Evolutionary conservation across 1,140 invertebrate genomes (phyloP), one percentile per base, ranked within the genome.

Genomic region (Eciton burchellii): DNA sequence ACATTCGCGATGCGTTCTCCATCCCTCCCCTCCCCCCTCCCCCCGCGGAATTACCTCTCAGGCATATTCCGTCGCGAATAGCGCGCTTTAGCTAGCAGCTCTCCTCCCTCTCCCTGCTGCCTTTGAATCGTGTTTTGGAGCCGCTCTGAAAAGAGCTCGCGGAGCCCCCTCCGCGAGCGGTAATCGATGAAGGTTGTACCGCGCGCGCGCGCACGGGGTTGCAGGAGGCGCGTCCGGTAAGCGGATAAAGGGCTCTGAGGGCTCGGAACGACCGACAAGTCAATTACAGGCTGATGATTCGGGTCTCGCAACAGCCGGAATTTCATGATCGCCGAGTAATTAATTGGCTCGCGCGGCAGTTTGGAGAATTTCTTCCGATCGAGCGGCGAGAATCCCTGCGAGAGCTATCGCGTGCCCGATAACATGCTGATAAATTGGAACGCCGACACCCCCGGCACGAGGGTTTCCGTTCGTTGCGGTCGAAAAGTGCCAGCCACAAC

Each of bases 351-450:
- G 41, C 60, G 47, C 73, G 73, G n/a, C 24, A 16, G 14, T 21
- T n/a, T 21, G 6, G 63, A 68, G 74, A 70, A 79, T 79, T 79
- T 79, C 74, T 79, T 79, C 63, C 63, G 60, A 54, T 70, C 74
- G 74, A 35, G 21, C n/a, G 8, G 16, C 24, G n/a, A n/a, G 41
- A 70, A 79, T 79, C 62, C 74, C 74, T 79, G 35, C 35, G 63
- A 79, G 74, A 21, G 74, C 24, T 56, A 79, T 70, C 63, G 29
- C 49, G 62, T 56, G 47, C 62, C 35, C 6, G 35, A n/a, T n/a
- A 35, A 35, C 35, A 6, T 35, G 35, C 47, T 81, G 77, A 86
- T 79, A 79, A 86, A 86, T 82, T 85, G 62, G 43, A 72, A 72
- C 68, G 83, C 68, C 24, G n/a, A 29, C 81, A 59, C 59, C 77